phyloP scores from a whole-genome alignment of 2,888 invertebrate species.

The Meiosimyza decipiens region DNA sequence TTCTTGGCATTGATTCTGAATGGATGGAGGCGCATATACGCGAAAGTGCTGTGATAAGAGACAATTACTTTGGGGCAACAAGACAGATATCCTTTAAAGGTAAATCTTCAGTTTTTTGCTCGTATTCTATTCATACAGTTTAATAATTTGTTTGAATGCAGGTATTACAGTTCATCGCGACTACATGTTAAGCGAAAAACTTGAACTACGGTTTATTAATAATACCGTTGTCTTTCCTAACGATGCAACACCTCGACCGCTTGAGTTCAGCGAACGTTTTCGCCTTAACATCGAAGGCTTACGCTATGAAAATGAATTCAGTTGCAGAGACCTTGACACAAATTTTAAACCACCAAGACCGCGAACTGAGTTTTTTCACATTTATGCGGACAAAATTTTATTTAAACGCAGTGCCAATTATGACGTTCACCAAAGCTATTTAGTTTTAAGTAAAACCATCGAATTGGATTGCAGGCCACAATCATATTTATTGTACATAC shows the following conservation, averaged over 20 bases:
- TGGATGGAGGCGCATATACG: constrained; percentile 61
- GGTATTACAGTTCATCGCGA: constrained; percentile 60
- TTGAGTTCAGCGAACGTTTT: constrained; percentile 59
- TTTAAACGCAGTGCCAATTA: constrained; percentile 45
- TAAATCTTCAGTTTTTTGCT: constrained; percentile 30
- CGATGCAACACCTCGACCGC: constrained; percentile 48
- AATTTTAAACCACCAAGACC: constrained; percentile 52
- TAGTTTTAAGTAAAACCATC: constrained; percentile 57
- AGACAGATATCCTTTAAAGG: constrained; percentile 62
- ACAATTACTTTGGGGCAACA: constrained; percentile 61
- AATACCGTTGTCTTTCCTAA: constrained; percentile 56
- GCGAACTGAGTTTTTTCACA: constrained; percentile 59
- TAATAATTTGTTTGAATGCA: constrained; percentile 28
- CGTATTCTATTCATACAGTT: neutral
- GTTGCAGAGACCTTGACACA: constrained; percentile 57
- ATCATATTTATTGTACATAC: constrained; percentile 66
- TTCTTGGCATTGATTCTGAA: constrained; percentile 61
- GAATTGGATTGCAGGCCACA: constrained; percentile 54
- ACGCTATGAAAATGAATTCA: constrained; percentile 56
- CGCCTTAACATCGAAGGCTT: constrained; percentile 58
- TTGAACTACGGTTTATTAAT: constrained; percentile 63
- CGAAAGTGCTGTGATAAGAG: constrained; percentile 57
- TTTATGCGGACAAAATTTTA: constrained; percentile 56
- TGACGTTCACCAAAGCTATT: constrained; percentile 45
- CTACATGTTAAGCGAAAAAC: constrained; percentile 59